Evolutionary conservation across 2,797 vertebrate genomes (phyloP), one percentile per base, ranked within the genome.

Genomic region (Sparus aurata): DNA sequence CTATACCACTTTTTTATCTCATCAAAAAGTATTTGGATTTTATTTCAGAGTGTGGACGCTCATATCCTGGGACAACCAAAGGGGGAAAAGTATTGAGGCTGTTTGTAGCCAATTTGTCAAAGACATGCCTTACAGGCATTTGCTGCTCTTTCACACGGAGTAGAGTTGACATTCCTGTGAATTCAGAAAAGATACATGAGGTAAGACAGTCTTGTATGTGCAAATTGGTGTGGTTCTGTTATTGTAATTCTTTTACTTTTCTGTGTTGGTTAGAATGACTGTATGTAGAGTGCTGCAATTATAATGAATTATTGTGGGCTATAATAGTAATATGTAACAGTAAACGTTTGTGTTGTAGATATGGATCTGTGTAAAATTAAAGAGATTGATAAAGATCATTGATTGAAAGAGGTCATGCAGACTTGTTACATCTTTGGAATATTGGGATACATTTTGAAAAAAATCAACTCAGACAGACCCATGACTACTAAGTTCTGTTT

Each of bases 11-110:
- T 67, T 70, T 62, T 66, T 0, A 17, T 78, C 7, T 73, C 18
- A 66, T 50, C 18, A 47, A 78, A 65, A 70, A 30, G 46, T 0
- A 67, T 75, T 49, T 82, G 8, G 15, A 79, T 67, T 84, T 90
- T 66, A 20, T 95, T 95, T 87, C 91, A 97, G 97, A 97, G 58
- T 95, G 95, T 90, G 96, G 96, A 38, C 94, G 95, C 41, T 61
- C 70, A 77, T 90, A 95, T 85, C 77, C 92, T 75, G 94, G 90
- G 83, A 50, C 68, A 80, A 30, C 49, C 69, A 95, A 94, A 94
- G 94, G 92, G 67, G 73, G 53, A 12, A 96, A 93, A 91, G 88
- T 93, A 69, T 87, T 91, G 86, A 95, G 89, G 69, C 54, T 97
- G 8, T 94, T 94, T 59, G 9, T 96, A 78, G 91, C 95, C 45